Evolutionary conservation across 2,888 invertebrate genomes (phyloP).

Genomic region (Spodoptera littoralis): DNA sequence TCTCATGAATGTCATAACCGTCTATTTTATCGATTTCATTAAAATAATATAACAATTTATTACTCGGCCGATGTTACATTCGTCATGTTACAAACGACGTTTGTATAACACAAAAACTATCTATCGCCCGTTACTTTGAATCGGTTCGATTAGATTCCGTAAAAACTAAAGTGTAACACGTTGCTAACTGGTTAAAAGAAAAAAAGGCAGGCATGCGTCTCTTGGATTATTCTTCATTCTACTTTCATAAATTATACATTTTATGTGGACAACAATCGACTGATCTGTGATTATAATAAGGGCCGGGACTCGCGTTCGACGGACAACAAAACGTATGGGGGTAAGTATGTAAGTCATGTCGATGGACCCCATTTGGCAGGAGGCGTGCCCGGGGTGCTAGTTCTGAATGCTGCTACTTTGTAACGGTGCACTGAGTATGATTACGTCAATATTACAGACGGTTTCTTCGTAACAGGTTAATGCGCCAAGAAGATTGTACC

Average conservation of each 20-base stretch:
- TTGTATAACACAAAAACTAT: conserved; percentile 65
- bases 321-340: conserved; percentile 68
- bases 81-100: conserved; percentile 65
- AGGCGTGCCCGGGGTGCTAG: conserved; percentile 69
- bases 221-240: conserved; percentile 72
- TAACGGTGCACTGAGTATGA: conserved; percentile 73
- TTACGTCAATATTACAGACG: conserved; percentile 70
- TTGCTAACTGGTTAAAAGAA: conserved; percentile 66
- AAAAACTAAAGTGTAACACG: conserved; percentile 78
- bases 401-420: conserved; percentile 67
- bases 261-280: conserved; percentile 84
- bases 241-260: conserved; percentile 86
- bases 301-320: conserved; percentile 78
- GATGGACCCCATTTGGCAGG: conserved; percentile 69
- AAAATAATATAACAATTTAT: conserved; percentile 54
- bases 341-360: conserved; percentile 65
- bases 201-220: conserved; percentile 73
- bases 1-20: conserved; percentile 44
- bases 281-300: conserved; percentile 88
- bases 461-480: conserved; percentile 64
- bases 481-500: conserved; percentile 56
- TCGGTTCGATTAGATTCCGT: conserved; percentile 64
- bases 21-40: conserved; percentile 47
- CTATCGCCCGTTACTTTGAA: conserved; percentile 66
- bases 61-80: conserved; percentile 53